Evolutionary conservation across 2,888 invertebrate genomes (phyloP), one percentile per base, ranked within the genome.

Genomic region (Pinctada fucata): DNA sequence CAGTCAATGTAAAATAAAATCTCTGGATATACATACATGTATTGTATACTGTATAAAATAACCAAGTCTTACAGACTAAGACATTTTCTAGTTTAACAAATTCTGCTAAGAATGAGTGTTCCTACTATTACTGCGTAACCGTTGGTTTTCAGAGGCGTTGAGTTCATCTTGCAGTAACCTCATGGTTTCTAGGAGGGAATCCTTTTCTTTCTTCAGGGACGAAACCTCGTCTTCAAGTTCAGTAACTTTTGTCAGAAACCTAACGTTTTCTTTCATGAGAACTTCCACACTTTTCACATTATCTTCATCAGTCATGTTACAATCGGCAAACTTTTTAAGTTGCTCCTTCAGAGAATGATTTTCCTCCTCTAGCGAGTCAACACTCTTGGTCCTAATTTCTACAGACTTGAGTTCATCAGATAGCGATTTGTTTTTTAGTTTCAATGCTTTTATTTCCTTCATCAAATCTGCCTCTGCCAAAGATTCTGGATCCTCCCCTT

Each of bases 111-210:
- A 10, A 58, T 58, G 13, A 10, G 13, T 58, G 58, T 13, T 58
- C 13, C 13, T 10, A 58, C 58, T 58, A 58, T 58, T 6, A 58
- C 58, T 58, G 58, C 6, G 8, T 58, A 58, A 10, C 58, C 13
- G 58, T 58, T 58, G 73, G 47, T 82, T 83, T 78, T 89, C 90
- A 0, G 89, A 88, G n/a, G 80, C 79, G 45, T 88, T 76, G 64
- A 90, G 79, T 66, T 90, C 90, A 65, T 89, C 89, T 80, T 90
- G 90, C 72, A 90, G 73, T 10, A 88, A 79, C 67, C 88, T 82
- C 48, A 90, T 72, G 4, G 88, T 89, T 8, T 86, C 81, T 47
- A 89, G 67, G 66, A 89, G 76, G 2, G 90, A 89, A 6, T 88
- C 84, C 73, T 88, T 88, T 80, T 90, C 90, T 72, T 79, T 76